These are phyloP conservation scores for Hyposmocoma kahamanoa DNA, from an alignment of 1,140 invertebrate species.

Conservation along the genomic window DNA sequence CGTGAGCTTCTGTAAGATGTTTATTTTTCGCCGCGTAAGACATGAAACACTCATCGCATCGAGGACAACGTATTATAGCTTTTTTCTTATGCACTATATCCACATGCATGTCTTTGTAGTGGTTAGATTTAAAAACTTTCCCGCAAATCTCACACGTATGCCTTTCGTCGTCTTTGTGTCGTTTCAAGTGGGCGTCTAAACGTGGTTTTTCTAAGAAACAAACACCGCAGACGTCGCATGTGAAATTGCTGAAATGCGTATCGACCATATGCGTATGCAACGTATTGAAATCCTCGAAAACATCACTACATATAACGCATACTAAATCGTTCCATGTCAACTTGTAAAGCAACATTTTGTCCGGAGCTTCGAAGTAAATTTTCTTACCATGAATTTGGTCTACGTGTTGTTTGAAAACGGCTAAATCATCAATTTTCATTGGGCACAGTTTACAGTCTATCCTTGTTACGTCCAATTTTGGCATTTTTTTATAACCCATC, in stretches of 20 bases:
- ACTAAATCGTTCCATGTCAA: conserved; percentile 61
- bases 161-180: conserved; percentile 51
- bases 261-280: conserved; percentile 62
- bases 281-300: conserved; percentile 61
- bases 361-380: conserved; percentile 56
- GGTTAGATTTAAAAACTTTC: conserved; percentile 62
- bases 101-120: conserved; percentile 64
- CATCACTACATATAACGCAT: conserved; percentile 59
- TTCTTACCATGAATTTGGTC: conserved; percentile 51
- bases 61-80: conserved; percentile 55
- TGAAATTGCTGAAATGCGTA: conserved; percentile 56
- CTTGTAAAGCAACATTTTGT: conserved; percentile 48
- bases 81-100: conserved; percentile 65
- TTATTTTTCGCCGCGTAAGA: conserved; percentile 61
- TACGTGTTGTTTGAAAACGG: conserved; percentile 53
- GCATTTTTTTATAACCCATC: conserved; percentile 63
- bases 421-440: conserved; percentile 51
- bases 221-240: conserved; percentile 59
- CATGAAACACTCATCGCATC: conserved; percentile 63
- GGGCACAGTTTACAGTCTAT: conserved; percentile 58
- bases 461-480: conserved; percentile 59
- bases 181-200: conserved; percentile 52
- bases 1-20: conserved; percentile 58
- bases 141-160: conserved; percentile 63
- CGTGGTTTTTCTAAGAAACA: conserved; percentile 58